phyloP scores from a whole-genome alignment of 2,797 vertebrate genomes.

The Enteromius trimaculatus region DNA sequence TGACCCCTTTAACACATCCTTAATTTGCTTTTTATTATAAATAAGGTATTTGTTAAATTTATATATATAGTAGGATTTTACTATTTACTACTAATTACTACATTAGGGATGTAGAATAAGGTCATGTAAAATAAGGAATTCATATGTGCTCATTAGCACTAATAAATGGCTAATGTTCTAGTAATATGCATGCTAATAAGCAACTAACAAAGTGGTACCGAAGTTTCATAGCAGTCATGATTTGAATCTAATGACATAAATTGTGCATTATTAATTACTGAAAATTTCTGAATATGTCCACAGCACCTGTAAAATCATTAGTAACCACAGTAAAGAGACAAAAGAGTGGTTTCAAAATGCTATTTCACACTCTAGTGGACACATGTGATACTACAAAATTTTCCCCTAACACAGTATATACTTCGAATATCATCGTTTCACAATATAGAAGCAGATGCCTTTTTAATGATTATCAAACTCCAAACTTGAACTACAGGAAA shows the following conservation, averaged over 20 bases:
- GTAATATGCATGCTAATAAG: too few relatives aligned
- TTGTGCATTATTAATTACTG: not conserved
- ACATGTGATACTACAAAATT: not conserved
- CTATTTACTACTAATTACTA: too few relatives aligned
- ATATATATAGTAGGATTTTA: too few relatives aligned
- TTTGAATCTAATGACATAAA: not conserved
- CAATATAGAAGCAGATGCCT: not conserved
- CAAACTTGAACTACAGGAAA: not conserved
- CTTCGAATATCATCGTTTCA: not conserved
- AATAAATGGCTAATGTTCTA: too few relatives aligned
- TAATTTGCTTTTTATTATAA: too few relatives aligned
- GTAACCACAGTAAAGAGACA: not conserved
- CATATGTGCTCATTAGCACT: too few relatives aligned
- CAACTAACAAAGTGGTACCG: not conserved
- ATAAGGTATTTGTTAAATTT: too few relatives aligned
- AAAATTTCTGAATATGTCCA: not conserved
- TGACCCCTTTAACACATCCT: too few relatives aligned
- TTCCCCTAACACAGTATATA: not conserved
- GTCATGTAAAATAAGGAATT: too few relatives aligned
- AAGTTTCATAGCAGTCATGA: too few relatives aligned
- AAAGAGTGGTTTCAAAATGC: not conserved
- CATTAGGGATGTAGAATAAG: too few relatives aligned
- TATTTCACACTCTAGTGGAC: slow-evolving; percentile 4
- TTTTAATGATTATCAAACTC: not conserved
- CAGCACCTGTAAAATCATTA: not conserved